Evolutionary conservation across 2,888 invertebrate species (phyloP), one percentile per base, ranked within the genome.

Genomic region (Hermodice carunculata): DNA sequence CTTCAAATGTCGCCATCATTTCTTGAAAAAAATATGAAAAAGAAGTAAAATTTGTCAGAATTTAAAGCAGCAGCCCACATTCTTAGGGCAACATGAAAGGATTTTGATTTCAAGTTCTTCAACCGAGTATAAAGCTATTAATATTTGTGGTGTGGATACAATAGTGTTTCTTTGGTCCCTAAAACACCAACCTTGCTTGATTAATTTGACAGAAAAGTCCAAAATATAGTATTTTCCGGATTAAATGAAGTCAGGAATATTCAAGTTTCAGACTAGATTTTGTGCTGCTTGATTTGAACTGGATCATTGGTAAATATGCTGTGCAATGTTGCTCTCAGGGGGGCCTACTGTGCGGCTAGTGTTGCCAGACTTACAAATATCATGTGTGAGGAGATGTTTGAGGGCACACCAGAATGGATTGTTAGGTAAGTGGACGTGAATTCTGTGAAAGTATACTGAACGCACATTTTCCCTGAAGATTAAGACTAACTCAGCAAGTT

Each of bases 281-380:
- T 14, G 17, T 11, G 17, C 11, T 37, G 40, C 40, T 17, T 37
- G 17, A 37, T 17, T 46, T 28, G 19, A 19, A 28, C 51, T 14
- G 24, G 19, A 28, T 51, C 19, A 11, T 28, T 28, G 5, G 29
- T 26, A 19, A 8, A 19, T 24, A 8, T 28, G 19, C 14, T 26
- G 43, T 19, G 2, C 37, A 14, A 37, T 34, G 17, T 29, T 17
- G 40, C 43, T 72, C 73, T 34, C 67, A 90, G 99, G 76, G 98
- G 98, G 6, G 94, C 93, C n/a, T 99, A 99, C 84, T 98, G 98
- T 89, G 98, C 98, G 24, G 88, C 95, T 42, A 91, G 94, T 66
- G 93, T 95, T 58, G 96, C 98, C 17, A 93, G 92, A 82, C 87
- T 98, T 53, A 93, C 94, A 3, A 93, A 94, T 79, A 89, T 93